Conservation (phyloP, 2,797 vertebrate genomes). For the Columba guinea region DNA sequence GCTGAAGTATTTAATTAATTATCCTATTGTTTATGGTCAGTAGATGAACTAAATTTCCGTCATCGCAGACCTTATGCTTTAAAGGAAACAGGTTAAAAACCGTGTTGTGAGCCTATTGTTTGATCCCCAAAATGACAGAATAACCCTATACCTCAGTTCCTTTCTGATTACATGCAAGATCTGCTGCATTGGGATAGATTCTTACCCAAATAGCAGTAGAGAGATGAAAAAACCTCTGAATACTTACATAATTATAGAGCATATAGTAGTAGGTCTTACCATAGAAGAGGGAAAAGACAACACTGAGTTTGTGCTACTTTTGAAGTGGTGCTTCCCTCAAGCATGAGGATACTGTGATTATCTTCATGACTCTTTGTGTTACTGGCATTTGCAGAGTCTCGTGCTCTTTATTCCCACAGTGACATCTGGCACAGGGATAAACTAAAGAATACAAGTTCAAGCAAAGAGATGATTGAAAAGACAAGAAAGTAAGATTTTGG, state of each 20-base stretch:
- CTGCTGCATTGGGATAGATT: not conserved
- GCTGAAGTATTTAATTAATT: constrained; percentile 37
- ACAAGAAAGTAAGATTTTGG: not conserved
- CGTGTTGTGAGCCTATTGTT: not conserved
- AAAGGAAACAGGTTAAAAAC: constrained; percentile 1
- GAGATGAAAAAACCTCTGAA: not conserved
- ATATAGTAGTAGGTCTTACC: not conserved
- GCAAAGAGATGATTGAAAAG: not conserved
- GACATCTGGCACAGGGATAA: not conserved
- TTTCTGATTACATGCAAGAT: not conserved
- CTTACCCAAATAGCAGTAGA: not conserved
- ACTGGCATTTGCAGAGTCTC: not conserved
- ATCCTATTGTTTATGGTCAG: constrained; percentile 17
- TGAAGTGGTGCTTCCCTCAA: not conserved
- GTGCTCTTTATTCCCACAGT: not conserved
- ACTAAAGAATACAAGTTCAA: not conserved
- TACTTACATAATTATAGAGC: not conserved
- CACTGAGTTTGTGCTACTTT: not conserved
- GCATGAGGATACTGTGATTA: constrained; percentile 24
- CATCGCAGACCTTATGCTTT: not conserved
- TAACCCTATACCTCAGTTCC: not conserved
- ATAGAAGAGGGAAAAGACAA: constrained; percentile 16
- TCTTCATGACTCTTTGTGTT: not conserved
- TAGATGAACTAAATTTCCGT: not conserved
- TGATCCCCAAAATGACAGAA: constrained; percentile 9